Base-by-base conservation (phyloP, 2,797 vertebrate species). In the Pelobates cultripes region DNA sequence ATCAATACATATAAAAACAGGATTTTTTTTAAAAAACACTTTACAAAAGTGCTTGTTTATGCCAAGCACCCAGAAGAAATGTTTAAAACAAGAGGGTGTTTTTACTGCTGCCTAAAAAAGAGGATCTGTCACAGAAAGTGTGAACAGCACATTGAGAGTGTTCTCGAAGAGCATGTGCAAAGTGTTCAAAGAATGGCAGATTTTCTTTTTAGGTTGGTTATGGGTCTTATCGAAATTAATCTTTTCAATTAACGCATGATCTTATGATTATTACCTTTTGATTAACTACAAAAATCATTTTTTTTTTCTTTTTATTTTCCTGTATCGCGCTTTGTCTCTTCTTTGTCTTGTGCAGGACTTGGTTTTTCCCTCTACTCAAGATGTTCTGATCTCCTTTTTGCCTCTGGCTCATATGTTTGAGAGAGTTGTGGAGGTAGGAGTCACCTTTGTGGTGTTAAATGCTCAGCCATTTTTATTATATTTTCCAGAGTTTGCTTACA, bases 341-440 rank as follows among this genome's bases (percentile, higher is more conserved):
- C 67, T 76, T 75, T 61, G 90, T 77, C 73, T 80, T 85, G 80
- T 90, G 57, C 90, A 95, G 94, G 92, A 80, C 69, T 40, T 77
- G n/a, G 80, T 94, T 85, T 79, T 51, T 12, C 88, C 92, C 86
- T 87, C 3, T 79, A 0, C 75, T 86, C 95, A 94, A 82, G 97
- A 99, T 17, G 91, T 90, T 78, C 87, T 97, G 90, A 96, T 99
- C 90, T 99, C 97, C 88, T 98, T 98, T 92, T 95, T 99, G 86
- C 98, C 97, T 83, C 90, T 99, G 88, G 96, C 96, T 80, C 97
- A 98, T 85, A 98, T 98, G 97, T 98, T 97, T 95, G 96, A 98
- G 88, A 94, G 91, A 88, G 70, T 97, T n/a, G 95, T 97, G 78
- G 96, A 98, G 96, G 96, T 98, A 92, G 87, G 86, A 85, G 9